A percentile compares a stretch with the other conserved stretches of the same genome.
phyloP scores from a whole-genome alignment of 1,140 invertebrate species.

The Ceratitis capitata region DNA sequence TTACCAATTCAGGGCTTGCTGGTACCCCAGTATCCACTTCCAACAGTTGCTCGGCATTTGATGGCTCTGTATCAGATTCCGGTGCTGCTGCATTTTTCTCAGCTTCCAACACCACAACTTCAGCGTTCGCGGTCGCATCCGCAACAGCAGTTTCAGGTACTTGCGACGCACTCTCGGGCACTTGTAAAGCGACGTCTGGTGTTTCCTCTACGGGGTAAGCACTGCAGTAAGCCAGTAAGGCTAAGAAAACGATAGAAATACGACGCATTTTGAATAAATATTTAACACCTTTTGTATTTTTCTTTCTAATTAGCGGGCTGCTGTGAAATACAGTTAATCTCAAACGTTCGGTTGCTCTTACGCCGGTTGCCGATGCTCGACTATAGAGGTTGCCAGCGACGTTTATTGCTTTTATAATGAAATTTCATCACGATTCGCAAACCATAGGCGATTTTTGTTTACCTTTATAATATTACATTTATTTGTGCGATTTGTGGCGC shows the following conservation, averaged over 20 bases:
- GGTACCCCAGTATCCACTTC: neutral
- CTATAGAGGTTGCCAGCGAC: neutral
- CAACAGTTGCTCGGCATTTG: neutral
- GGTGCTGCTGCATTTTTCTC: neutral
- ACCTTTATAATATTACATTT: neutral
- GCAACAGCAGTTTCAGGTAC: neutral
- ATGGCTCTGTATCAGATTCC: neutral
- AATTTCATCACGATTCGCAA: neutral
- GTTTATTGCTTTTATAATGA: slow-evolving; percentile 14
- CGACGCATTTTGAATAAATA: neutral
- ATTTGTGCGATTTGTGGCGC: neutral
- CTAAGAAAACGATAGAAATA: neutral
- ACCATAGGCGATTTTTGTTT: neutral
- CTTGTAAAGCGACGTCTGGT: neutral
- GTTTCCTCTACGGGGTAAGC: neutral
- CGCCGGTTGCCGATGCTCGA: neutral
- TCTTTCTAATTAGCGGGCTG: neutral
- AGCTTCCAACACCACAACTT: neutral
- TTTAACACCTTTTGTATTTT: neutral
- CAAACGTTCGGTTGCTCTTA: neutral
- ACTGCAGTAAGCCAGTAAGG: neutral
- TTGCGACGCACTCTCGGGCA: neutral
- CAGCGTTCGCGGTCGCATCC: neutral
- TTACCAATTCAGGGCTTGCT: neutral
- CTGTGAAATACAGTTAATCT: neutral